A percentile compares a stretch with the other conserved stretches of the same genome.
These are phyloP conservation scores for Drosophila greeni DNA, from an alignment of 2,888 invertebrate species.

Conservation along the genomic window DNA sequence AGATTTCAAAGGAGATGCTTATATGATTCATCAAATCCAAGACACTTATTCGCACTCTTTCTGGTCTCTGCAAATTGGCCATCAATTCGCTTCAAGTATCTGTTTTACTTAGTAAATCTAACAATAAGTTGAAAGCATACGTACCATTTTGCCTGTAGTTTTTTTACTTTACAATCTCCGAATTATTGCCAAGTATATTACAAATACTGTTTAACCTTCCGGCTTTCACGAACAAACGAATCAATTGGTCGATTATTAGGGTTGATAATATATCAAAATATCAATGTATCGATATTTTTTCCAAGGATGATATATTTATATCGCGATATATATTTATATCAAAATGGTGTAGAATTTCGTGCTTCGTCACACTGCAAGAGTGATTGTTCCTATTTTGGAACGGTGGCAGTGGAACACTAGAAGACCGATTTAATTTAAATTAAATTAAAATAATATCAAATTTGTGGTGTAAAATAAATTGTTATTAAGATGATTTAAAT, in stretches of 20 bases:
- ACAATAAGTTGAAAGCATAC: slow-evolving; percentile 8
- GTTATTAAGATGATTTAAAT: too few relatives aligned
- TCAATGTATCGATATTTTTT: too few relatives aligned
- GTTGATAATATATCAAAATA: too few relatives aligned
- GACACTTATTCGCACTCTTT: slow-evolving; percentile 30
- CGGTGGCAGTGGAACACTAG: slow-evolving; percentile 4
- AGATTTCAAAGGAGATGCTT: slow-evolving; percentile 47
- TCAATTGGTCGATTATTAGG: slow-evolving; percentile 58
- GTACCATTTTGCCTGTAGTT: slow-evolving; percentile 59
- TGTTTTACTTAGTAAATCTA: background rate
- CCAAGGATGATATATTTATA: too few relatives aligned
- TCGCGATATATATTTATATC: too few relatives aligned
- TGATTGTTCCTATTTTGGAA: slow-evolving; percentile 6
- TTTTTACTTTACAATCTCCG: slow-evolving; percentile 54
- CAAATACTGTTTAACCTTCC: slow-evolving; percentile 61
- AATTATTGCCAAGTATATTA: slow-evolving; percentile 57
- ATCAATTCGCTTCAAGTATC: background rate
- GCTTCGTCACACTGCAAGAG: slow-evolving; percentile 1
- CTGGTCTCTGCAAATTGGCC: slow-evolving; percentile 11
- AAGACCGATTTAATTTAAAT: too few relatives aligned
- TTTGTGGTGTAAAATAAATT: too few relatives aligned
- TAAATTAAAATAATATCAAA: too few relatives aligned
- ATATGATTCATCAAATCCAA: slow-evolving; percentile 46
- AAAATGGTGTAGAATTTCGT: background rate
- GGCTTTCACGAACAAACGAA: slow-evolving; percentile 68